These are phyloP conservation scores for Zeus faber DNA, from an alignment of 2,113 vertebrate genomes.

Conservation along the genomic window DNA sequence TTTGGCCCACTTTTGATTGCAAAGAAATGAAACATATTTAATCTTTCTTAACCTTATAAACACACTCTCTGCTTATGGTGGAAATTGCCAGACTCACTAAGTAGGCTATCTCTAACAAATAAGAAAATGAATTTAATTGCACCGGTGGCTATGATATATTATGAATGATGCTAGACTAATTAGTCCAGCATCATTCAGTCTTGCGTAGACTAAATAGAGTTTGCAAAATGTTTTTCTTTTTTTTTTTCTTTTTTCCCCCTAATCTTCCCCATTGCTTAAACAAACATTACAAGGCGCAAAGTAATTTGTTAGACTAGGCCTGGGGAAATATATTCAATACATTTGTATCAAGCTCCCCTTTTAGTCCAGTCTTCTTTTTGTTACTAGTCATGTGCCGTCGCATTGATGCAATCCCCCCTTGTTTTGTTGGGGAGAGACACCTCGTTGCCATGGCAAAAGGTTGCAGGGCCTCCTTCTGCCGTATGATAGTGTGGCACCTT, in stretches of 20 bases:
- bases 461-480: constrained; percentile 28
- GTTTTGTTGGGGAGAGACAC: constrained; percentile 29
- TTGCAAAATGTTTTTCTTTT: no score
- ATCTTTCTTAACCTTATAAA: no score
- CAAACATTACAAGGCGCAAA: constrained; percentile 35
- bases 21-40: background rate
- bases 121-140: constrained; percentile 26
- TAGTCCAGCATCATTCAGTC: no score
- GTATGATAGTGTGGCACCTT: constrained; percentile 18
- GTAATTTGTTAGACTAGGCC: constrained; percentile 37
- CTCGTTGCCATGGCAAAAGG: constrained; percentile 36
- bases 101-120: constrained; percentile 13
- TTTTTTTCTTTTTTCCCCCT: constrained; percentile 17
- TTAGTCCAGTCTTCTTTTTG: constrained; percentile 29
- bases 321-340: constrained; percentile 28
- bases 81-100: constrained; percentile 15
- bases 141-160: constrained; percentile 53
- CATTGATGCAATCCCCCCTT: constrained; percentile 23
- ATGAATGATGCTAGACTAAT: constrained; percentile 48
- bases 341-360: constrained; percentile 18
- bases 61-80: no score
- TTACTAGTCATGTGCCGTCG: constrained; percentile 24
- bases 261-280: constrained; percentile 33
- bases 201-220: no score
- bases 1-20: constrained; percentile 10